Evolutionary conservation across 2,888 invertebrate species (phyloP).

Genomic region (Cerceris ruficornis): DNA sequence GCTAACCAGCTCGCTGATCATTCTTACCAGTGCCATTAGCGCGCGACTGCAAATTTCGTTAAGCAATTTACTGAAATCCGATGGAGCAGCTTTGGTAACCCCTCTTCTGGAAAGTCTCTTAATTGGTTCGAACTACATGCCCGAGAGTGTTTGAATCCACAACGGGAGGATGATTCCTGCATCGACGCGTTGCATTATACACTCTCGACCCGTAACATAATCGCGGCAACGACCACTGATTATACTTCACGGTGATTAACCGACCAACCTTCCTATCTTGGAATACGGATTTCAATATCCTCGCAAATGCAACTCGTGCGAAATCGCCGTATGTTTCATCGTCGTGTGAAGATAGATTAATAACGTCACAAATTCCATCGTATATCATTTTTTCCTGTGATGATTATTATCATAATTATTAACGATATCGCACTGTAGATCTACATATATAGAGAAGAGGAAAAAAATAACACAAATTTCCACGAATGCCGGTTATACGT

Average conservation of each 20-base stretch:
- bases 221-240: constrained; percentile 46
- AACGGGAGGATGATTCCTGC: constrained; percentile 50
- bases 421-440: neutral
- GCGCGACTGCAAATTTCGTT: constrained; percentile 39
- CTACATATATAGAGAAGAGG: neutral
- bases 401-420: neutral
- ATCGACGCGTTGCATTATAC: constrained; percentile 51
- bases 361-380: neutral
- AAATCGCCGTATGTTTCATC: constrained; percentile 23
- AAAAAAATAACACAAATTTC: too few relatives aligned
- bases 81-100: neutral
- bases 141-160: constrained; percentile 24
- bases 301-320: constrained; percentile 19
- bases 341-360: neutral
- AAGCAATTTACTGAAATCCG: constrained; percentile 47
- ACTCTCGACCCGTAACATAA: constrained; percentile 42
- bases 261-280: constrained; percentile 17
- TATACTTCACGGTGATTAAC: constrained; percentile 59
- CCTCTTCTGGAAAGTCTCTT: constrained; percentile 27
- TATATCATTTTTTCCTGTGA: neutral
- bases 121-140: constrained; percentile 35
- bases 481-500: too few relatives aligned
- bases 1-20: neutral
- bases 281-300: constrained; percentile 38
- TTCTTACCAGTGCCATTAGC: constrained; percentile 8